Percentiles rank a stretch among this genome's conserved stretches.
phyloP scores from a whole-genome alignment of 30 jellyfish, hydroid and myxozoan species.

The Pseudorhiza aurosa region DNA sequence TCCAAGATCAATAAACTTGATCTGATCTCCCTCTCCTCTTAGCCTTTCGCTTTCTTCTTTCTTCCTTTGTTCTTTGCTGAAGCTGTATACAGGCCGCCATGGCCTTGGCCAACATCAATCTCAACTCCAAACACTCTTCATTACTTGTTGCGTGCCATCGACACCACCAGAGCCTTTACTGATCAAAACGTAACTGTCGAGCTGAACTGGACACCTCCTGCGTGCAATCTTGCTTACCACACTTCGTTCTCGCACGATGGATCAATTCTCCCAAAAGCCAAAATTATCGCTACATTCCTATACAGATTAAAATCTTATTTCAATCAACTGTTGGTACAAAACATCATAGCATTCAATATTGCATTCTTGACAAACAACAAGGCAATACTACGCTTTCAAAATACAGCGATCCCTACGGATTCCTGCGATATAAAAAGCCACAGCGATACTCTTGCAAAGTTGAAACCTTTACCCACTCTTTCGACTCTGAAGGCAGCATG shows the following conservation, averaged over 20 bases:
- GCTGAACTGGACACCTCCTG: slow-evolving; percentile 45
- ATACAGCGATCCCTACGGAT: slow-evolving; percentile 70
- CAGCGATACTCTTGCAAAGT: too few species aligned
- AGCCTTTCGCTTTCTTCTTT: too few species aligned
- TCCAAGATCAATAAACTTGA: too few species aligned
- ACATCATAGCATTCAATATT: slow-evolving; percentile 31
- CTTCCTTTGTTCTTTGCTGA: too few species aligned
- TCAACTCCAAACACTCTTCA: background rate
- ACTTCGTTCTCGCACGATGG: slow-evolving; percentile 9
- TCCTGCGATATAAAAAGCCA: slow-evolving; percentile 67
- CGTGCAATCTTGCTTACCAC: slow-evolving; percentile 34
- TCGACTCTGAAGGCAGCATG: too few species aligned
- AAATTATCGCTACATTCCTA: slow-evolving; percentile 32
- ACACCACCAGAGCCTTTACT: slow-evolving; percentile 44
- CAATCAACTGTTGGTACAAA: slow-evolving; percentile 12
- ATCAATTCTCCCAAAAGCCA: slow-evolving; percentile 27
- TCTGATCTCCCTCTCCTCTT: too few species aligned
- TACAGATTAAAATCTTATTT: slow-evolving; percentile 44
- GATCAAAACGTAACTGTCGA: slow-evolving; percentile 61
- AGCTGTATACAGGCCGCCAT: too few species aligned
- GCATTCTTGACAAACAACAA: slow-evolving; percentile 28
- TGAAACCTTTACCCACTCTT: too few species aligned
- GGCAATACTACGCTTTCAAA: slow-evolving; percentile 37
- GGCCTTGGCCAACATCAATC: too few species aligned
- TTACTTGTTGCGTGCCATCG: slow-evolving; percentile 52